These are phyloP conservation scores for Sebastes itinus DNA, from an alignment of 2,797 vertebrate genomes.

Conservation along the genomic window DNA sequence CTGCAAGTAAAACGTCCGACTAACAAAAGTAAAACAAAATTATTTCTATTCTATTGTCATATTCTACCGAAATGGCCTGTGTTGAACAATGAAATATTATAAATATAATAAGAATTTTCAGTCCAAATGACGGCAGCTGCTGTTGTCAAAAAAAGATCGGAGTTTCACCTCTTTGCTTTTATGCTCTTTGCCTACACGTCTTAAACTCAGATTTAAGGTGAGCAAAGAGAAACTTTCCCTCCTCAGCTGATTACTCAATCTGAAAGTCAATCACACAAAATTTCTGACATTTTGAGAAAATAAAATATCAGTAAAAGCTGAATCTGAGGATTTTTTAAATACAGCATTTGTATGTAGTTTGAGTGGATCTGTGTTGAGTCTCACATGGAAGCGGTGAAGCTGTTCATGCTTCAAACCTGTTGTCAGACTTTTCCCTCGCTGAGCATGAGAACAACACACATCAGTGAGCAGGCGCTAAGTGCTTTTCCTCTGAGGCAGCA, in stretches of 20 bases:
- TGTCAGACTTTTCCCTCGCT: constrained; percentile 44
- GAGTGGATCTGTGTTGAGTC: constrained; percentile 13
- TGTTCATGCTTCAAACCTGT: constrained; percentile 53
- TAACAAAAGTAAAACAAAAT: no score
- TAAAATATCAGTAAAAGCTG: background rate
- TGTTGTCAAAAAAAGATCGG: no score
- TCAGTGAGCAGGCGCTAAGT: constrained; percentile 58
- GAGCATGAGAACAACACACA: constrained; percentile 64
- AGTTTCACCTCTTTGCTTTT: no score
- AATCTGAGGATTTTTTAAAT: background rate
- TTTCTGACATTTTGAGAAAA: background rate
- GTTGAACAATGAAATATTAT: no score
- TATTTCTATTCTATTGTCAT: no score
- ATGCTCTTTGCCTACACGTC: background rate
- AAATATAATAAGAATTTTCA: no score
- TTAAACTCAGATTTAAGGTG: background rate
- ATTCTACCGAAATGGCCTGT: no score
- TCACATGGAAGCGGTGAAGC: constrained; percentile 31
- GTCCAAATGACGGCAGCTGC: no score
- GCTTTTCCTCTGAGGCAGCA: constrained; percentile 58
- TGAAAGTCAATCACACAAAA: background rate
- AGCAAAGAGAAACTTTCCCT: background rate
- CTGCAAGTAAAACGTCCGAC: no score
- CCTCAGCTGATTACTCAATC: background rate
- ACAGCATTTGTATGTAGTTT: background rate